Base-by-base conservation (phyloP, 2,797 vertebrate species). In the Bucorvus abyssinicus region DNA sequence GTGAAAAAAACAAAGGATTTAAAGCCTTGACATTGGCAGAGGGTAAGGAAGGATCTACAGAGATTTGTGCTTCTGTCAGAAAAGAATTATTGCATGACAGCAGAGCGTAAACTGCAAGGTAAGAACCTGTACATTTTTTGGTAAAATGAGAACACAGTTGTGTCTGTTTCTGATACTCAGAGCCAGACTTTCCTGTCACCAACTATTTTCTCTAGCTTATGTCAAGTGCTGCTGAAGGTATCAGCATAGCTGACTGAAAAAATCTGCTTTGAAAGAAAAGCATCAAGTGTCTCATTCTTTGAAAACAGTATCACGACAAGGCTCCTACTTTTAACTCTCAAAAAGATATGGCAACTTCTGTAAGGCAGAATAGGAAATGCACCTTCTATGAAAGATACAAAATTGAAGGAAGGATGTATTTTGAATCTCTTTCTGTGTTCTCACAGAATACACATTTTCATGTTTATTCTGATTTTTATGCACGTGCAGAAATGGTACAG, bases 61-160 rank as follows among this genome's bases (percentile, higher is more conserved):
- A 96, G 86, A 91, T 63, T 79, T 74, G 44, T 89, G 59, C 87
- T 95, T 94, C 44, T 95, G 73, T 95, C 90, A 84, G 70, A 84
- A 87, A 56, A 90, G 38, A 68, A 96, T 96, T 94, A 94, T 94
- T 86, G 36, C 30, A 26, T 74, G 89, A 90, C 82, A 93, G 24
- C 32, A 84, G 50, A 50, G 53, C 13, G 7, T 73, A 95, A 96
- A 96, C 90, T 91, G 55, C 56, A 87, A 96, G 80, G 70, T 89
- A 91, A 90, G 90, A 93, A 83, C 73, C 61, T 75, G 55, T 79
- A 85, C 27, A 57, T 84, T 94, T 91, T 88, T 84, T 7, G 14
- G 76, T 91, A 93, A 40, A 79, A 86, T 79, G 34, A 92, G 85
- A 95, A 73, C 30, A 20, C 29, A 84, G 29, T 84, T 88, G 63